These are phyloP conservation scores for Lucilia sericata DNA, from an alignment of 1,140 invertebrate genomes.

Conservation along the genomic window DNA sequence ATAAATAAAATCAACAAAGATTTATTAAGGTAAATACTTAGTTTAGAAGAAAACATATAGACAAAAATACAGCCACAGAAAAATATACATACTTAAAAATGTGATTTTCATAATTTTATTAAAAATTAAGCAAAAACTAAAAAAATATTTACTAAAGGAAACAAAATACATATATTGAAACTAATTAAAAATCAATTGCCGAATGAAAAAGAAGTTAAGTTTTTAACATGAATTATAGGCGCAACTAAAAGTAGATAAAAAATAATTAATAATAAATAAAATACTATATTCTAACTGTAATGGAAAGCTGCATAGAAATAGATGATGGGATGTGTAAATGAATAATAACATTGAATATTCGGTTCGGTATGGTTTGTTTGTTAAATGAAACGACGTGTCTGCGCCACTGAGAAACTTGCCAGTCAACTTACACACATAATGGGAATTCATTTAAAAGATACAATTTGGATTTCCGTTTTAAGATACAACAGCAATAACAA, in stretches of 20 bases:
- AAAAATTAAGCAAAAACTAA: no score
- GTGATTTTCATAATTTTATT: no score
- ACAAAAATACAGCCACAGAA: no score
- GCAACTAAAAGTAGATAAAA: not conserved
- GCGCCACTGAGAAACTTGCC: not conserved
- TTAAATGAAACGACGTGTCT: not conserved
- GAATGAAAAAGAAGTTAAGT: no score
- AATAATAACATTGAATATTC: not conserved
- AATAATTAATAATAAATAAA: not conserved
- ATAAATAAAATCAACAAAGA: not conserved
- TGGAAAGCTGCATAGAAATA: not conserved
- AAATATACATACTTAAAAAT: no score
- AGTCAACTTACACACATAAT: conserved; percentile 11
- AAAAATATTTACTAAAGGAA: no score
- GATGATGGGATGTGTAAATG: not conserved
- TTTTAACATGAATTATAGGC: not conserved
- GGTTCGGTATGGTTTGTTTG: not conserved
- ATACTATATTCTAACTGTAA: not conserved
- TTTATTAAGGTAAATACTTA: not conserved
- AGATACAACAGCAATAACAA: not conserved
- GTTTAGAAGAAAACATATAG: no score
- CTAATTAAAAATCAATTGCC: no score
- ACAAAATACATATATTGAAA: no score
- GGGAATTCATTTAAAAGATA: conserved; percentile 21
- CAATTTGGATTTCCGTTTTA: conserved; percentile 24